Base-by-base conservation (phyloP, 1,140 invertebrate species). In the Chrysoperla carnea region DNA sequence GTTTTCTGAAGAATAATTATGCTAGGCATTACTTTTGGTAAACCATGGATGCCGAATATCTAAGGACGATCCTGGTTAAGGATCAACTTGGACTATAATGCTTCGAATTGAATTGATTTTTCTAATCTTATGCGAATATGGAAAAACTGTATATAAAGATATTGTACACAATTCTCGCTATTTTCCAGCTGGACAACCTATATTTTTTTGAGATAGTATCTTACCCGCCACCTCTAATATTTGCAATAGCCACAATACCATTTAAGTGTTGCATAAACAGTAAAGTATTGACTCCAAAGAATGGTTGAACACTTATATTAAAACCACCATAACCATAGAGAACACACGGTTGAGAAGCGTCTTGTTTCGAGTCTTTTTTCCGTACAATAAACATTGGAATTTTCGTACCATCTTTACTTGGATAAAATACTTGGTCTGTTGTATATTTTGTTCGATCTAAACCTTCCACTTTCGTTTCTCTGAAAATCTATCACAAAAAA, bases 311-410 rank as follows among this genome's bases (percentile, higher is more conserved):
- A 52, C 83, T 85, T 43, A 95, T 78, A 67, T 94, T 95, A 59
- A 98, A 99, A 1, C 94, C 94, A 36, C 94, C 95, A 65, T 99
- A 99, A 13, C 92, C 94, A 63, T 98, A 97, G 12, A 99, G 62
- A 9, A 96, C 64, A 45, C 78, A 82, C 17, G 80, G 85, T 59
- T 75, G 81, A 36, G 67, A 70, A 27, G 81, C 81, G 65, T 90
- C 75, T 43, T 66, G 60, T 28, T 66, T 57, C 13, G n/a, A 33
- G 4, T 82, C 81, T 64, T 87, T 86, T 55, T 76, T 81, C 48
- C 78, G 77, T 27, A 96, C 76, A 48, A 99, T 81, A 62, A 96
- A 99, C 94, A 99, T 98, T 4, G 95, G 95, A 49, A 99, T 74
- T 65, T 84, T 82, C 1, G 91, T 95, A 42, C 86, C 88, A 68